A percentile compares a stretch with the other conserved stretches of the same genome.
phyloP scores from a whole-genome alignment of 2,797 vertebrate genomes.

The Craterocephalus amniculus region DNA sequence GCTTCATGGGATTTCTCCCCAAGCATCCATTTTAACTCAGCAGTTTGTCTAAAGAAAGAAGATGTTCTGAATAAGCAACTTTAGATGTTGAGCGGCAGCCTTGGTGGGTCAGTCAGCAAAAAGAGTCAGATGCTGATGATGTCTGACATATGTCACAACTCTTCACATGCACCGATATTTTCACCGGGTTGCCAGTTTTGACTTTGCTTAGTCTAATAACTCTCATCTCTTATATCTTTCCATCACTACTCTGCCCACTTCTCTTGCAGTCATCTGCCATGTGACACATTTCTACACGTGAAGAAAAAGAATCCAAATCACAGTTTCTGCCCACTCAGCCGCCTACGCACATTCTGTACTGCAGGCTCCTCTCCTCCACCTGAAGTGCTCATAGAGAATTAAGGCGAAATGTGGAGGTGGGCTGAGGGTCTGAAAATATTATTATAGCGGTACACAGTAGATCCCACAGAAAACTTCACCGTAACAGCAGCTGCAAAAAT shows the following conservation, averaged over 20 bases:
- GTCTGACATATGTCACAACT: slow-evolving; percentile 40
- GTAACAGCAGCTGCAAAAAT: not conserved
- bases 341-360: slow-evolving; percentile 61
- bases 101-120: slow-evolving; percentile 32
- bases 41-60: slow-evolving; percentile 31
- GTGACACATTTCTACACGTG: slow-evolving; percentile 55
- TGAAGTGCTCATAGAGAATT: slow-evolving; percentile 37
- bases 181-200: slow-evolving; percentile 3
- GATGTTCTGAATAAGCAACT: slow-evolving; percentile 49
- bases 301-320: slow-evolving; percentile 37
- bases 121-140: slow-evolving; percentile 29
- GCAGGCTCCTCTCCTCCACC: slow-evolving; percentile 50
- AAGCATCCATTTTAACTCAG: slow-evolving; percentile 36
- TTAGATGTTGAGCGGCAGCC: slow-evolving; percentile 14
- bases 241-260: slow-evolving; percentile 54
- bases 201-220: slow-evolving; percentile 19
- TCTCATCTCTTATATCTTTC: not conserved
- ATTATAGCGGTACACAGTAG: slow-evolving; percentile 25
- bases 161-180: slow-evolving; percentile 36
- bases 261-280: slow-evolving; percentile 49
- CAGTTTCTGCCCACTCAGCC: slow-evolving; percentile 44
- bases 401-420: slow-evolving; percentile 42
- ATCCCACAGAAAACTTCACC: slow-evolving; percentile 12
- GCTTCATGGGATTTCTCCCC: slow-evolving; percentile 40
- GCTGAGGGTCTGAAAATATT: slow-evolving; percentile 36